These are phyloP conservation scores for Macrobrachium rosenbergii DNA, from an alignment of 1,140 invertebrate genomes.

Conservation along the genomic window DNA sequence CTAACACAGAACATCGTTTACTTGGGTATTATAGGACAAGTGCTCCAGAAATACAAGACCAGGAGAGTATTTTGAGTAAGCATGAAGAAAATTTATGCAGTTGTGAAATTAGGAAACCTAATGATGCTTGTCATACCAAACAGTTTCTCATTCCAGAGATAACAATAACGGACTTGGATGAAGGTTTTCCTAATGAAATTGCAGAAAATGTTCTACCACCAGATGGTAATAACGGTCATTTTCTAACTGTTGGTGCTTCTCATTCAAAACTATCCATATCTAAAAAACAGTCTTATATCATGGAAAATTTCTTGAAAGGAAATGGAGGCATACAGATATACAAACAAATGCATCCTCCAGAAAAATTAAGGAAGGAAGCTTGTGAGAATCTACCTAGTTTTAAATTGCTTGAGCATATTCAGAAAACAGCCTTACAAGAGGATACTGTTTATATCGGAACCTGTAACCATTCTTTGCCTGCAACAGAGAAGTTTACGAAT, in stretches of 20 bases:
- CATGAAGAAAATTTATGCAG: background rate
- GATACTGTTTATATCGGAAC: no score
- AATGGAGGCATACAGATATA: background rate
- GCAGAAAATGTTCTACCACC: conserved; percentile 22
- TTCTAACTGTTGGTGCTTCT: conserved; percentile 11
- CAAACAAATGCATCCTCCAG: background rate
- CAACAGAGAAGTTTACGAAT: background rate
- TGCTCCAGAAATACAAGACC: conserved; percentile 26
- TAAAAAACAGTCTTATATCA: conserved; percentile 5
- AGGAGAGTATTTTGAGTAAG: conserved; percentile 28
- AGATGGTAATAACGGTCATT: background rate
- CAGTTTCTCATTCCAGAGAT: conserved; percentile 23
- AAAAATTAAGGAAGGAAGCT: background rate
- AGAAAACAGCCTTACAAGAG: no score
- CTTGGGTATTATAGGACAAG: background rate
- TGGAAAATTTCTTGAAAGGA: conserved; percentile 33
- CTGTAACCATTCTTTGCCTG: no score
- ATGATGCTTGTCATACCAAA: background rate
- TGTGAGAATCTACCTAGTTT: no score
- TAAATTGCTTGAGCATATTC: no score
- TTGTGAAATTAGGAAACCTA: no score
- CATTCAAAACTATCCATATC: conserved; percentile 12
- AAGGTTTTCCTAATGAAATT: background rate
- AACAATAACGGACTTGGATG: conserved; percentile 26
- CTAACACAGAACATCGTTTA: background rate